These are phyloP conservation scores for Chionis minor DNA, from an alignment of 2,113 vertebrate species.

Conservation along the genomic window DNA sequence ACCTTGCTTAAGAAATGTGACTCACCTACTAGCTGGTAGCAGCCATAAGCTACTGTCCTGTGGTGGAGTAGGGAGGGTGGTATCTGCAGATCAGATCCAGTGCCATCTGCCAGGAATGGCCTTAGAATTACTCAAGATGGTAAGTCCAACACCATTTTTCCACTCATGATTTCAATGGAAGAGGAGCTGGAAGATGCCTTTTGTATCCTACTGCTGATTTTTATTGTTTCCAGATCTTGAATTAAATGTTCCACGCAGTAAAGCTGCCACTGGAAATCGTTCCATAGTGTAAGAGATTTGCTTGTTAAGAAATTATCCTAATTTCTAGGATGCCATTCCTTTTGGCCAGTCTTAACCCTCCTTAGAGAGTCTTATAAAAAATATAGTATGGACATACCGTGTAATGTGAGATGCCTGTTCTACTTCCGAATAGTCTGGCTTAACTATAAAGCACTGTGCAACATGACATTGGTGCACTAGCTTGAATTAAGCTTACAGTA, in stretches of 20 bases:
- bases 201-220: background rate
- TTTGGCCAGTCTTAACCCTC: background rate
- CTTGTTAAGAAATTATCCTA: background rate
- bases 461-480: background rate
- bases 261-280: background rate
- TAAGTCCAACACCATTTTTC: background rate
- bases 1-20: background rate
- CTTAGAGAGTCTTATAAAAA: background rate
- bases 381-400: rapidly evolving
- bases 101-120: background rate
- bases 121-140: background rate
- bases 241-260: background rate
- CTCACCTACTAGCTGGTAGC: background rate
- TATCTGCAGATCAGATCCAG: background rate
- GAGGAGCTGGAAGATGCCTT: background rate
- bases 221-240: background rate
- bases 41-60: background rate
- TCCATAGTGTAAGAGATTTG: background rate
- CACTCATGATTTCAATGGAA: rapidly evolving
- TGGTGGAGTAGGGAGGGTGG: background rate
- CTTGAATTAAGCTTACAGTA: background rate
- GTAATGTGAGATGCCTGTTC: background rate
- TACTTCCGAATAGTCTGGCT: background rate
- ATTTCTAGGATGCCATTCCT: background rate
- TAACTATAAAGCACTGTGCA: background rate